A percentile compares a stretch with the other conserved stretches of the same genome.
phyloP scores from a whole-genome alignment of 35 echinoderm and acorn worm species.

The Stichopus chloronotus region DNA sequence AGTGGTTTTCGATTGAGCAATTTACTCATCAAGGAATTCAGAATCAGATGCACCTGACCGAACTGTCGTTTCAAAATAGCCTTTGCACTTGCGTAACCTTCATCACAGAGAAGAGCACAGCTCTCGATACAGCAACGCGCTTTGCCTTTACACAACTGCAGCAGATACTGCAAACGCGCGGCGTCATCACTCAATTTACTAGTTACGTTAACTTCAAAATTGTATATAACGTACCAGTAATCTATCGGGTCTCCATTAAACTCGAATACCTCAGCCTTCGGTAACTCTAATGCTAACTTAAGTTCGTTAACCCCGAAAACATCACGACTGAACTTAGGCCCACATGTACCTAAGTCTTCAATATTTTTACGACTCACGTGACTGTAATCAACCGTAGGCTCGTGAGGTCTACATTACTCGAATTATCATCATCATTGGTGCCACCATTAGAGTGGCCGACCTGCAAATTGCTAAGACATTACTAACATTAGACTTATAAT shows the following conservation, averaged over 20 bases:
- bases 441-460: neutral
- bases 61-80: slow-evolving; percentile 34
- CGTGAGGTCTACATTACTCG: neutral
- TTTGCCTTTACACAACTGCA: slow-evolving; percentile 52
- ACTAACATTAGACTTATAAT: neutral
- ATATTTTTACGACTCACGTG: too few relatives aligned
- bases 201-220: slow-evolving; percentile 55
- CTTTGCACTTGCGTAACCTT: slow-evolving; percentile 40
- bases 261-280: slow-evolving; percentile 52
- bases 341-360: neutral
- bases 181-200: slow-evolving; percentile 12
- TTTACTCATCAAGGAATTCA: slow-evolving; percentile 21
- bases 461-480: neutral
- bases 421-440: neutral
- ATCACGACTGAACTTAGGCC: neutral
- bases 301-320: neutral
- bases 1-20: slow-evolving; percentile 22
- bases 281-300: slow-evolving; percentile 53
- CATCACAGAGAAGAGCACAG: slow-evolving; percentile 47
- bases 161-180: slow-evolving; percentile 19
- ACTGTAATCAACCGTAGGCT: too few relatives aligned
- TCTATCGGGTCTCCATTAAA: slow-evolving; percentile 53
- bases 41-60: slow-evolving; percentile 25
- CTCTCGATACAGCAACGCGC: slow-evolving; percentile 55
- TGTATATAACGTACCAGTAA: slow-evolving; percentile 39